Conservation (phyloP, 2,888 invertebrate species). For the Hybos culiciformis region DNA sequence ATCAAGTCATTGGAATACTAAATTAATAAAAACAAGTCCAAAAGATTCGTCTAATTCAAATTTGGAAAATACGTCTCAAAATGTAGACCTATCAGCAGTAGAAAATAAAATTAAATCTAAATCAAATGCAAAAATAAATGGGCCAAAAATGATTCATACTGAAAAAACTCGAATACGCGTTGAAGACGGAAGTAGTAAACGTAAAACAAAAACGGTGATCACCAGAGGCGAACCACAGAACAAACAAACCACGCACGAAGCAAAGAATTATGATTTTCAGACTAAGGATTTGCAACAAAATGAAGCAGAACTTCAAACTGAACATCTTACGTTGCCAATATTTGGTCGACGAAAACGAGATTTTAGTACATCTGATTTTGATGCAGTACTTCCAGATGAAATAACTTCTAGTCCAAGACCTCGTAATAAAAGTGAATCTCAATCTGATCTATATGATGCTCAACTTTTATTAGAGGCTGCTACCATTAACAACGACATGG, state of each 20-base stretch:
- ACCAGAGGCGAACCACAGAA: constrained; percentile 25
- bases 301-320: no score
- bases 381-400: background rate
- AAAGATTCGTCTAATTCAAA: constrained; percentile 37
- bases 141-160: constrained; percentile 68
- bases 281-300: background rate
- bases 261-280: constrained; percentile 13
- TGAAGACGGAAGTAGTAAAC: constrained; percentile 42
- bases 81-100: constrained; percentile 34
- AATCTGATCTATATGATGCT: constrained; percentile 28
- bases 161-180: constrained; percentile 46
- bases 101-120: constrained; percentile 20
- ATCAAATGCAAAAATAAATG: constrained; percentile 26
- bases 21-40: constrained; percentile 23
- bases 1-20: constrained; percentile 25
- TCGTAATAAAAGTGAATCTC: constrained; percentile 7
- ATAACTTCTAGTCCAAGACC: constrained; percentile 4
- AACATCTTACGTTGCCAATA: background rate
- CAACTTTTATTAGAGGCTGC: constrained; percentile 27
- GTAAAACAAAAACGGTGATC: constrained; percentile 44
- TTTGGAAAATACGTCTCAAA: constrained; percentile 37
- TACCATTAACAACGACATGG: constrained; percentile 27
- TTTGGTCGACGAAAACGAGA: background rate
- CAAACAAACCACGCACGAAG: constrained; percentile 16
- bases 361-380: background rate